Evolutionary conservation across 2,113 vertebrate species (phyloP).

Genomic region (Gymnarchus niloticus): DNA sequence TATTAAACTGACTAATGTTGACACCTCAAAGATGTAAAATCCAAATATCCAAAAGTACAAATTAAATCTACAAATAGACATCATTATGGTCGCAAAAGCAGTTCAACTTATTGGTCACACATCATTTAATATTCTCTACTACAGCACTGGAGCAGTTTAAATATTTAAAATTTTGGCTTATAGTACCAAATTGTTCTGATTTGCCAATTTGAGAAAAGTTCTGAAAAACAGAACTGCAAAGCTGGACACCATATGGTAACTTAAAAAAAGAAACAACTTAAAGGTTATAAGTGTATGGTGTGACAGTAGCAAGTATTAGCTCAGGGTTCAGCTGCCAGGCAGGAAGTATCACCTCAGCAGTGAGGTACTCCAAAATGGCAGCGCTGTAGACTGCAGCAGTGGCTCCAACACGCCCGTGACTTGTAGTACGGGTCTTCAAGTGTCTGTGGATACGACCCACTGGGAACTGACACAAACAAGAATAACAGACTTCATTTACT

Average conservation of each 20-base stretch:
- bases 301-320: neutral
- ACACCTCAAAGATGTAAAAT: neutral
- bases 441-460: constrained; percentile 82
- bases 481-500: neutral
- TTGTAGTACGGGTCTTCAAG: constrained; percentile 80
- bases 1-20: neutral
- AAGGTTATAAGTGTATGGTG: neutral
- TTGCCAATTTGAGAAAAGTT: neutral
- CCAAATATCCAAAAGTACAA: neutral
- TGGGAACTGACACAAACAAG: constrained; percentile 66
- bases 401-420: constrained; percentile 77
- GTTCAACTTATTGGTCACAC: neutral
- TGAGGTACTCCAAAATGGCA: constrained; percentile 81
- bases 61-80: neutral
- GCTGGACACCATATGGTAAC: neutral
- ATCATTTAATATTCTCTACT: neutral
- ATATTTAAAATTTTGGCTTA: neutral
- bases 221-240: neutral
- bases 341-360: constrained; percentile 65
- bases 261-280: neutral
- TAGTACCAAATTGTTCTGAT: neutral
- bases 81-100: neutral
- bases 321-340: neutral
- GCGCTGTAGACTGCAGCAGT: constrained; percentile 81
- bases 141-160: neutral